Evolutionary conservation across 92 coral and sea anemone genomes (phyloP), one percentile per base, ranked within the genome.

Genomic region (Parazoanthus atlanticus): DNA sequence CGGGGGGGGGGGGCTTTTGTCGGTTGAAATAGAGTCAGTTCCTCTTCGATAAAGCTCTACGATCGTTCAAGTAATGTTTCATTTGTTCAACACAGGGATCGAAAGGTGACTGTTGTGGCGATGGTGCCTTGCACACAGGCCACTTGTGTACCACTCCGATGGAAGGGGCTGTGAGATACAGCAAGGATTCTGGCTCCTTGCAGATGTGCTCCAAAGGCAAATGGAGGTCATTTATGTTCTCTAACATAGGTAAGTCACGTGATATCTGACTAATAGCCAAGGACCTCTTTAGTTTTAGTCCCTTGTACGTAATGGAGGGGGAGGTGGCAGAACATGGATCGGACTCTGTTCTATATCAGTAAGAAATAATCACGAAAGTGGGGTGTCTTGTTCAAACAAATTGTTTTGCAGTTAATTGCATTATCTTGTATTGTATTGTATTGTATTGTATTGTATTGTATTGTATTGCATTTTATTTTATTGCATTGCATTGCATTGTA

Each of bases 121-220:
- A n/a, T 17, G 82, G 56, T 82, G 74, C 84, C 66, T 32, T 58
- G 81, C 71, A 73, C 49, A 29, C 36, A 17, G 88, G 34, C 4
- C 49, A 72, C 58, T 69, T 91, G 17, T 94, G 96, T 76, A 89
- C 80, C 67, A 32, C 80, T 34, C 86, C 81, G 43, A 84, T 90
- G 33, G 96, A 93, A 79, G 98, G 98, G 6, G 85, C 89, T 41
- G 89, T 95, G 30, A 88, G 93, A 64, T 95, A 91, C 79, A 93
- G 89, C 86, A 88, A 64, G 74, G 83, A 70, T 74, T 75, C 92
- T 49, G 90, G 84, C 25, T 61, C 29, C 36, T 88, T 95, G 32
- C 86, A 86, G 72, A 69, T 95, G 70, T 95, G 98, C 85, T 85
- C 89, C 64, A 86, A 85, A 38, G 91, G 94, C 33, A 86, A 93